phyloP scores from a whole-genome alignment of 2,888 invertebrate species.

The Saturnia pavonia region DNA sequence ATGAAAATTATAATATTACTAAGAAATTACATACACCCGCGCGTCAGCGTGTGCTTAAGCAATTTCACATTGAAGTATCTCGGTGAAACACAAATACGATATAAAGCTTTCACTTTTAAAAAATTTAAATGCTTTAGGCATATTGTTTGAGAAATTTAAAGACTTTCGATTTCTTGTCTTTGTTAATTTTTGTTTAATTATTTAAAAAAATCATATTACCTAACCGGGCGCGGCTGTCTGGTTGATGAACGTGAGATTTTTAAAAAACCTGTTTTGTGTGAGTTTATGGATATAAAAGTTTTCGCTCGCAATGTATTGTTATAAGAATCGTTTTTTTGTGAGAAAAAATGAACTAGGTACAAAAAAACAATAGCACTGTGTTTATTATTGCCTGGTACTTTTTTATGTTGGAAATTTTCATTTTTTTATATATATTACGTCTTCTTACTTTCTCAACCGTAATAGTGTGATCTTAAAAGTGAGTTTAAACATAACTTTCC shows the following conservation, averaged over 20 bases:
- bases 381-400: slow-evolving; percentile 17
- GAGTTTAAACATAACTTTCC: not conserved
- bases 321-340: slow-evolving; percentile 1
- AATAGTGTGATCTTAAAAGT: not conserved
- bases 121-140: not conserved
- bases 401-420: slow-evolving; percentile 17
- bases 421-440: not conserved
- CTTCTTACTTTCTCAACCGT: not conserved
- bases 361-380: slow-evolving; percentile 16
- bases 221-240: not conserved
- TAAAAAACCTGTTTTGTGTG: slow-evolving; percentile 5
- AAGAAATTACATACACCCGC: not conserved
- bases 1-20: too few species aligned
- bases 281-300: not conserved
- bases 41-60: not conserved
- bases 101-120: not conserved
- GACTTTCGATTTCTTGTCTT: slow-evolving; percentile 8
- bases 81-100: not conserved
- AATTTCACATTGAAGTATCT: not conserved
- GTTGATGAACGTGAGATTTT: not conserved
- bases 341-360: not conserved
- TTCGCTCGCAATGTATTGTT: slow-evolving; percentile 4
- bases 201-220: not conserved
- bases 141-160: not conserved
- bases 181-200: slow-evolving; percentile 5